Evolutionary conservation across 1,140 invertebrate species (phyloP).

Genomic region (Drosophila bocki): DNA sequence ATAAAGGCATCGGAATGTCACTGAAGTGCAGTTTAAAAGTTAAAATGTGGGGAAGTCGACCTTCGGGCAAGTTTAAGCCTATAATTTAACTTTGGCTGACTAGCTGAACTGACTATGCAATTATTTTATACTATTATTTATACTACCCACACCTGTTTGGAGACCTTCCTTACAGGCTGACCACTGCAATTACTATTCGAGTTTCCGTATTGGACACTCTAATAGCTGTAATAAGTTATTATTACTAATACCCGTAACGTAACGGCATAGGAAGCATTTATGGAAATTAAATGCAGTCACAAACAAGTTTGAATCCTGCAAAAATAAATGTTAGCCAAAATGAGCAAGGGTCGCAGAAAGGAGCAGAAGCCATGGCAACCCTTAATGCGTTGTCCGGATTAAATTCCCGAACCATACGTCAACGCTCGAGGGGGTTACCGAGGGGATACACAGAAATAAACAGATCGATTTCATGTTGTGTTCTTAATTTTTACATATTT

Average conservation of each 20-base stretch:
- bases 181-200: slow-evolving; percentile 25
- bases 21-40: background rate
- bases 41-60: background rate
- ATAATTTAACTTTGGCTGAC: background rate
- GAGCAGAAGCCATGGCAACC: slow-evolving; percentile 49
- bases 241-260: slow-evolving; percentile 21
- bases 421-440: slow-evolving; percentile 23
- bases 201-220: slow-evolving; percentile 8
- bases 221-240: slow-evolving; percentile 23
- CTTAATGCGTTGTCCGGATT: slow-evolving; percentile 66
- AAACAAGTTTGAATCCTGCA: slow-evolving; percentile 23
- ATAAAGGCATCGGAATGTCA: background rate
- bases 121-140: background rate
- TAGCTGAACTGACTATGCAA: background rate
- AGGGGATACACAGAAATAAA: slow-evolving; percentile 12
- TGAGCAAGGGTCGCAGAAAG: slow-evolving; percentile 13
- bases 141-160: no score
- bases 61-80: background rate
- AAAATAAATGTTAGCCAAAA: slow-evolving; percentile 51
- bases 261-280: slow-evolving; percentile 22
- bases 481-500: background rate
- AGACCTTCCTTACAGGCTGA: background rate
- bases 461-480: background rate
- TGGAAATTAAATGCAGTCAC: slow-evolving; percentile 32
- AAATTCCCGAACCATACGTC: slow-evolving; percentile 65